Base-by-base conservation (phyloP, 2,888 invertebrate genomes). In the Hydraecia micacea region DNA sequence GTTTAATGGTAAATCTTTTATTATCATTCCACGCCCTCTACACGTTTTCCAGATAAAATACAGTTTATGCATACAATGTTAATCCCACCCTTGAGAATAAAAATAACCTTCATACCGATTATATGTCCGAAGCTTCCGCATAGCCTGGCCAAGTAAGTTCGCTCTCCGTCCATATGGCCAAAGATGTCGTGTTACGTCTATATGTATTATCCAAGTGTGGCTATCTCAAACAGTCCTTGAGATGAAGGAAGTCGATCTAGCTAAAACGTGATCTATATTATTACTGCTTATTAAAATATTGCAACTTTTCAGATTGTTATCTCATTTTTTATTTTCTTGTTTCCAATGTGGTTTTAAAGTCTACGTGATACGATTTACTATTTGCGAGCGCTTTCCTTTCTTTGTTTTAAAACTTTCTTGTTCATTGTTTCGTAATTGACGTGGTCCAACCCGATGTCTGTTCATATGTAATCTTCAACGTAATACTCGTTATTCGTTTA, bases 391-490 rank as follows among this genome's bases (percentile, higher is more conserved):
- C 94, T 96, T 96, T 96, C 95, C 90, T 94, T 94, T 94, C 92
- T 93, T 93, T 93, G 93, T 92, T 91, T 91, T 88, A 87, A 89
- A 91, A 93, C 95, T 96, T 96, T 96, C 95, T 91, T 95, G 94
- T 90, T 92, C 92, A 93, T 94, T 94, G 95, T 96, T 94, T 95
- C 95, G 95, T 95, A 95, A 96, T 95, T 94, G 89, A 92, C 91
- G 86, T 92, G 91, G 91, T 92, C 92, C 91, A 92, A 92, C 93
- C 66, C 87, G 73, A 76, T 82, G 89, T 80, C 88, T 85, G 74
- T 79, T 81, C 93, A 92, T 92, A 93, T 94, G 94, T 95, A 95
- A 95, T 94, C 91, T 93, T 90, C 90, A 93, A 90, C 95, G 92
- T 94, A 93, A 94, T 94, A 91, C 88, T 90, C 90, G 90, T 89